Conservation (phyloP, 2,113 vertebrate genomes). For the Sebastes schlegelii region DNA sequence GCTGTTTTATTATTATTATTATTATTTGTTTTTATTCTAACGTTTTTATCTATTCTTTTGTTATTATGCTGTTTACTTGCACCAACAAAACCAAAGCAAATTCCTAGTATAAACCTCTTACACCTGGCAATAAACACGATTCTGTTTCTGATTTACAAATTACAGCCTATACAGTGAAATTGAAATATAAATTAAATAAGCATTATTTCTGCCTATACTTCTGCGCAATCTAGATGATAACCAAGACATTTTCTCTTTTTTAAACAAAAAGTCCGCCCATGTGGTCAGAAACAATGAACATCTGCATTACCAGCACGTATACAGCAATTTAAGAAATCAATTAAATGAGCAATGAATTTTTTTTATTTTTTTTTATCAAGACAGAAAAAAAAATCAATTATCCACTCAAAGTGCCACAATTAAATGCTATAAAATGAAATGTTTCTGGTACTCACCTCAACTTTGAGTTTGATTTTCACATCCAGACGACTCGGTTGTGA, state of each 20-base stretch:
- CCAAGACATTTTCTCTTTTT: neutral
- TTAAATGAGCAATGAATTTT: neutral
- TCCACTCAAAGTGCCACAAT: neutral
- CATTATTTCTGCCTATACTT: neutral
- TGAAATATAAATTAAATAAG: neutral
- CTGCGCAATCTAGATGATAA: neutral
- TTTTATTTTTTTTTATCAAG: neutral
- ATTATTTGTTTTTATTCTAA: too few species aligned
- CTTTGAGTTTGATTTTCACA: slow-evolving; percentile 52
- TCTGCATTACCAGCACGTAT: neutral
- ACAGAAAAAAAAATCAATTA: neutral
- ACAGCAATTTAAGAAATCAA: neutral
- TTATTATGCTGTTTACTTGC: too few species aligned
- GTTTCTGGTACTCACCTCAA: slow-evolving; percentile 63
- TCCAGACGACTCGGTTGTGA: slow-evolving; percentile 1
- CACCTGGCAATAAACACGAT: too few species aligned
- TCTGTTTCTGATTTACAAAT: neutral
- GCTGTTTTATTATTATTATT: too few species aligned
- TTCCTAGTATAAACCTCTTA: too few species aligned
- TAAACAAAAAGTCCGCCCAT: neutral
- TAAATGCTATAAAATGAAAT: neutral
- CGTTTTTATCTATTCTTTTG: too few species aligned
- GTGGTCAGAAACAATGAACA: slow-evolving; percentile 1
- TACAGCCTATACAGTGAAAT: neutral
- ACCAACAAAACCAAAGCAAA: too few species aligned